These are phyloP conservation scores for Astreopora myriophthalma DNA, from an alignment of 64 coral and sea anemone species.

Conservation along the genomic window DNA sequence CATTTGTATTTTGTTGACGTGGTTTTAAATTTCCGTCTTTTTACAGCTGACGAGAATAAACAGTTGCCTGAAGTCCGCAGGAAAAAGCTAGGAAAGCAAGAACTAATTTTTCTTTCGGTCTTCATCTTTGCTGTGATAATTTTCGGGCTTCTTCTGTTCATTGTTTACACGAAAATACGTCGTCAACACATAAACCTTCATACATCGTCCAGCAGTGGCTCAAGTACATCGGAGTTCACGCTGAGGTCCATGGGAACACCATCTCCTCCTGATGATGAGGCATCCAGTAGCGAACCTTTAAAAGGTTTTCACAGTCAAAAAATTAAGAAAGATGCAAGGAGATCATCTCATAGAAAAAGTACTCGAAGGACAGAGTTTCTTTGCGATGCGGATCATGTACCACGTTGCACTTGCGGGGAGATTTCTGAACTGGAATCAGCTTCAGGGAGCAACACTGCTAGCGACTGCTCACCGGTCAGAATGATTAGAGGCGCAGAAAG, in stretches of 20 bases:
- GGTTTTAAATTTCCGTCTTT: neutral
- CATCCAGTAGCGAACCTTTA: slow-evolving; percentile 63
- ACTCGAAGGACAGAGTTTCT: slow-evolving; percentile 48
- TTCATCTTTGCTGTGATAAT: slow-evolving; percentile 81
- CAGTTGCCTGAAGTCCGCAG: neutral
- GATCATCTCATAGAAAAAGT: slow-evolving; percentile 24
- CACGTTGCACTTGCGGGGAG: slow-evolving; percentile 81
- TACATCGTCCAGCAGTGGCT: slow-evolving; percentile 65
- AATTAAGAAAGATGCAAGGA: slow-evolving; percentile 6
- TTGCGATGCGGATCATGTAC: slow-evolving; percentile 70
- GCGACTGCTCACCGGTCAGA: slow-evolving; percentile 65
- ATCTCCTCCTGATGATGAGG: slow-evolving; percentile 84
- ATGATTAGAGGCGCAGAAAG: slow-evolving; percentile 19
- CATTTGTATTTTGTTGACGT: too few relatives aligned
- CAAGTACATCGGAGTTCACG: slow-evolving; percentile 87
- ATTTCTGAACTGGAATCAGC: slow-evolving; percentile 76
- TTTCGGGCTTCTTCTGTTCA: slow-evolving; percentile 72
- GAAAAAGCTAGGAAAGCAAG: slow-evolving; percentile 48
- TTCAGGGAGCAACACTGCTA: slow-evolving; percentile 58
- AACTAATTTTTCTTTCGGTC: slow-evolving; percentile 76
- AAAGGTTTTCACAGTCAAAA: slow-evolving; percentile 14
- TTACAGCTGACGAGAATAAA: neutral
- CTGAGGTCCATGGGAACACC: slow-evolving; percentile 74
- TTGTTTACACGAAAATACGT: slow-evolving; percentile 80
- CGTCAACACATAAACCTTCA: slow-evolving; percentile 51